These are phyloP conservation scores for Argentina silus DNA, from an alignment of 2,797 vertebrate species.

Conservation along the genomic window DNA sequence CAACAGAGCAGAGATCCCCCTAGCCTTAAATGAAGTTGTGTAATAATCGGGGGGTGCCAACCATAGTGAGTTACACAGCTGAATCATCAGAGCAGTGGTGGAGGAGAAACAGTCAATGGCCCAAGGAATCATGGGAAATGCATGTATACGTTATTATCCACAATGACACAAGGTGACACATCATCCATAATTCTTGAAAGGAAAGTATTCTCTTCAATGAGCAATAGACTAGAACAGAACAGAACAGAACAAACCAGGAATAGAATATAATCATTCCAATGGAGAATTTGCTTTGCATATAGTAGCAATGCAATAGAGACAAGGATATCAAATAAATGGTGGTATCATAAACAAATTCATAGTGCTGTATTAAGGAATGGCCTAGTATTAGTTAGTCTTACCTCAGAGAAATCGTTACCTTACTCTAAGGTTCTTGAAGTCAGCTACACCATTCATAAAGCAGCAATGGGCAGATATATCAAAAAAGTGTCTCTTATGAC, in stretches of 20 bases:
- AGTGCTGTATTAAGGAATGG: too few relatives aligned
- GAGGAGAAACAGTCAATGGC: too few relatives aligned
- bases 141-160: not conserved
- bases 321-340: not conserved
- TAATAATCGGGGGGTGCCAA: too few relatives aligned
- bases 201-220: not conserved
- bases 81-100: too few relatives aligned
- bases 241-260: not conserved
- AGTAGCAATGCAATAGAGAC: not conserved
- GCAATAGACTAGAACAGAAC: not conserved
- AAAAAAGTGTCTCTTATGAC: slow-evolving; percentile 64
- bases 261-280: not conserved
- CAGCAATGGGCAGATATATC: slow-evolving; percentile 8
- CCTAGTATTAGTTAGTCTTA: too few relatives aligned
- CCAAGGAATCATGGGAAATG: not conserved
- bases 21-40: too few relatives aligned
- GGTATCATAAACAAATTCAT: too few relatives aligned
- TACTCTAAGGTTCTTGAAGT: not conserved
- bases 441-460: not conserved
- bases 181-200: not conserved
- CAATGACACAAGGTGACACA: not conserved
- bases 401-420: not conserved
- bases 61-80: too few relatives aligned
- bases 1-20: not conserved
- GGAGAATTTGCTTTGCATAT: not conserved